Evolutionary conservation across 2,797 vertebrate genomes (phyloP), one percentile per base, ranked within the genome.

Genomic region (Gymnothorax reevesii): DNA sequence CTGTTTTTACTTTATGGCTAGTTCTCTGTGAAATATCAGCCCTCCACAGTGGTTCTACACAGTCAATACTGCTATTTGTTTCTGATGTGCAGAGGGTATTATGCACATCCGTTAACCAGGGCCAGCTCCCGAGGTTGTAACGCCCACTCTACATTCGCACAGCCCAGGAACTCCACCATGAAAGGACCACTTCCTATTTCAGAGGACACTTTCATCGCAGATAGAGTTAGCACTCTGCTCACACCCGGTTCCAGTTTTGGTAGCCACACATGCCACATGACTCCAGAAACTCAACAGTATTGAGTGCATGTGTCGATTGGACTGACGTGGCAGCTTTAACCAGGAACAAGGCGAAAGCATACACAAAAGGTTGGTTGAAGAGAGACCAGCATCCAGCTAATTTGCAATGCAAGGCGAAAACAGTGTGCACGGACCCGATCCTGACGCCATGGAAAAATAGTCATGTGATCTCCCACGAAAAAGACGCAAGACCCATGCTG

Each of bases 171-270:
- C 77, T n/a, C 20, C 52, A 9, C 12, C 15, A 80, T 5, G 3
- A 22, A 22, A 52, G 49, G 22, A 80, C 7, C 49, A 80, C 77
- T 80, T 80, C 77, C 77, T 80, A 49, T 80, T 80, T 80, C 12
- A 6, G 4, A 7, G 22, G 15, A 17, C 15, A 49, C 20, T 55
- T 55, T 80, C 52, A 22, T 55, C 20, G 77, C 52, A 22, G 52
- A 20, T 80, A 0, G 17, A 80, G 54, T 80, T 80, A 54, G 49
- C 49, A 49, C 49, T 10, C 52, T 54, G 49, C 52, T 20, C 33
- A 12, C 7, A 77, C 20, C 27, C 33, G 13, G 33, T 77, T 77
- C 73, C 15, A 77, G 73, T 77, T 77, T 42, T 77, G 33, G 13
- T 49, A 49, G 10, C 12, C 33, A 17, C 5, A 7, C 33, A 13